Evolutionary conservation across 2,888 invertebrate genomes (phyloP).

Genomic region (Gerris lacustris): DNA sequence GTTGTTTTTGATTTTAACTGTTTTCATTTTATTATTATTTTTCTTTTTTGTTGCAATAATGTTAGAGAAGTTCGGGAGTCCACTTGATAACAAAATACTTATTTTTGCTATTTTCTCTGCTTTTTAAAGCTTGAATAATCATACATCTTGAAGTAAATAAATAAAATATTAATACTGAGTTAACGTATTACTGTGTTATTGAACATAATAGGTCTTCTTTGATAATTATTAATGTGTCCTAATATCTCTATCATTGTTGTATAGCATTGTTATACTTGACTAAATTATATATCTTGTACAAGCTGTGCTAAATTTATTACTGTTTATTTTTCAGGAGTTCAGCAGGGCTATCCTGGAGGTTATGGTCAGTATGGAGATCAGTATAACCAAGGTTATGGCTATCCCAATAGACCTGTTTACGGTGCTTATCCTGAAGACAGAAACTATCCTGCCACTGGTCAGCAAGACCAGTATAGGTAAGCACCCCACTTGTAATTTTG

Average conservation of each 20-base stretch:
- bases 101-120: too few species aligned
- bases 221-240: not conserved
- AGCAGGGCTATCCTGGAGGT: conserved; percentile 35
- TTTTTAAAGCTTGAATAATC: too few species aligned
- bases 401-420: conserved; percentile 10
- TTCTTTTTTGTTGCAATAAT: too few species aligned
- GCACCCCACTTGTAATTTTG: not conserved
- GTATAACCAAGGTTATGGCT: conserved; percentile 32
- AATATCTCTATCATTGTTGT: not conserved
- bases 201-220: not conserved
- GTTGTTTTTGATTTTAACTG: too few species aligned
- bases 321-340: conserved; percentile 29
- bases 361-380: conserved; percentile 41
- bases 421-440: conserved; percentile 12
- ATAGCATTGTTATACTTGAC: not conserved
- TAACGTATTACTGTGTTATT: too few species aligned
- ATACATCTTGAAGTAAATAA: too few species aligned
- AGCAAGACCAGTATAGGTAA: conserved; percentile 33
- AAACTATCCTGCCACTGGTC: conserved; percentile 32
- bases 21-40: too few species aligned
- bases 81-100: too few species aligned
- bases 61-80: too few species aligned
- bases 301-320: too few species aligned
- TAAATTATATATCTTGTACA: too few species aligned
- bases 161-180: too few species aligned